Percentiles rank a stretch among this genome's conserved stretches.
Conservation (phyloP, 2,888 invertebrate genomes). For the Poecilus cupreus region DNA sequence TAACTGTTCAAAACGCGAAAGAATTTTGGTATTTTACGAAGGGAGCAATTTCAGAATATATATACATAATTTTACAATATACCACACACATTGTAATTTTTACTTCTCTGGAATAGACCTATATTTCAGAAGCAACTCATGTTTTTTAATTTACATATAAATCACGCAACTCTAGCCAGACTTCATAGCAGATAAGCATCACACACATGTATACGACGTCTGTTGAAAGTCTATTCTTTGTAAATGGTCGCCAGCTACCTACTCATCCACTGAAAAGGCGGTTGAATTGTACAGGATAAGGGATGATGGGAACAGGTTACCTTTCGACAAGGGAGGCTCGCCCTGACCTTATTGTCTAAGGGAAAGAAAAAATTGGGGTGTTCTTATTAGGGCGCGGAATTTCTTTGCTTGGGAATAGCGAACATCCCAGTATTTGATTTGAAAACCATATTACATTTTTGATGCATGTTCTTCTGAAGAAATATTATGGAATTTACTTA, state of each 20-base stretch:
- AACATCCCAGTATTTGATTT: too few species aligned
- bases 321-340: neutral
- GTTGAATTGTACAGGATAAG: neutral
- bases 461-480: too few species aligned
- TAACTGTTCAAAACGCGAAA: too few species aligned
- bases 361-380: neutral
- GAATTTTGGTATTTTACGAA: too few species aligned
- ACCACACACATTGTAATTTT: neutral
- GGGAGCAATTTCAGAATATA: too few species aligned
- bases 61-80: too few species aligned
- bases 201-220: neutral
- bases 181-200: conserved; percentile 6
- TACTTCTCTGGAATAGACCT: neutral
- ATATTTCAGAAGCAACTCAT: conserved; percentile 10
- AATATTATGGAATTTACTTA: too few species aligned
- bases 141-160: conserved; percentile 45
- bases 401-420: too few species aligned
- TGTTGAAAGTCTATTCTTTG: conserved; percentile 10
- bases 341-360: conserved; percentile 9
- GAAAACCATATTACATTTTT: too few species aligned
- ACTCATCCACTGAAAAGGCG: neutral
- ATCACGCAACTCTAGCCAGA: neutral
- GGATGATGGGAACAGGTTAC: neutral
- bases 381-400: too few species aligned
- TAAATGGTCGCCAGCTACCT: conserved; percentile 2